phyloP scores from a whole-genome alignment of 92 coral and sea anemone species.

The Umimayanthus kanabou region DNA sequence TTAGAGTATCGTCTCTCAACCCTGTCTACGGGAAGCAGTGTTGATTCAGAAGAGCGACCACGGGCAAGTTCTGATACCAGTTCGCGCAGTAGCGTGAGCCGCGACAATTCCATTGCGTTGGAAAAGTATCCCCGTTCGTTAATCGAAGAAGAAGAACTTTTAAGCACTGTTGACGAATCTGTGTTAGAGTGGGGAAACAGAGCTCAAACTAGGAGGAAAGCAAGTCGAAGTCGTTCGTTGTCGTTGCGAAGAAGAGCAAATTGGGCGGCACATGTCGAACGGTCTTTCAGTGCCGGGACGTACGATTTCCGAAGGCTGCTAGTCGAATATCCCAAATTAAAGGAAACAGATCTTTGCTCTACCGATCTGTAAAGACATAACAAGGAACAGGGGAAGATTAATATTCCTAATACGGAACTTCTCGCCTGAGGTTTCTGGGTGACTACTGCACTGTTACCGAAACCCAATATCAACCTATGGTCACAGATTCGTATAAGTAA shows the following conservation, averaged over 20 bases:
- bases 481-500: neutral
- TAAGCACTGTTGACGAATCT: conserved; percentile 13
- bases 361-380: conserved; percentile 24
- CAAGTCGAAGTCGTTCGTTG: conserved; percentile 17
- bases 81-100: neutral
- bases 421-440: neutral
- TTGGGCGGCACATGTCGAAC: conserved; percentile 17
- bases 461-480: neutral
- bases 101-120: neutral
- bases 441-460: neutral
- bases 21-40: conserved; percentile 41
- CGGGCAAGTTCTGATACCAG: conserved; percentile 25
- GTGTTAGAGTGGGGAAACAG: conserved; percentile 34
- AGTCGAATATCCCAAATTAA: neutral
- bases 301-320: conserved; percentile 17
- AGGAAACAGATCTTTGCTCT: conserved; percentile 40
- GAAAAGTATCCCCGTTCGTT: conserved; percentile 25
- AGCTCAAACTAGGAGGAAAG: conserved; percentile 22
- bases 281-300: conserved; percentile 15
- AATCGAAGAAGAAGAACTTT: conserved; percentile 31
- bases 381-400: neutral
- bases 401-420: neutral
- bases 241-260: conserved; percentile 17
- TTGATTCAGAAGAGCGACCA: conserved; percentile 7
- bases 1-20: conserved; percentile 23